phyloP scores from a whole-genome alignment of 2,797 vertebrate genomes.

The Lutjanus argentimaculatus region DNA sequence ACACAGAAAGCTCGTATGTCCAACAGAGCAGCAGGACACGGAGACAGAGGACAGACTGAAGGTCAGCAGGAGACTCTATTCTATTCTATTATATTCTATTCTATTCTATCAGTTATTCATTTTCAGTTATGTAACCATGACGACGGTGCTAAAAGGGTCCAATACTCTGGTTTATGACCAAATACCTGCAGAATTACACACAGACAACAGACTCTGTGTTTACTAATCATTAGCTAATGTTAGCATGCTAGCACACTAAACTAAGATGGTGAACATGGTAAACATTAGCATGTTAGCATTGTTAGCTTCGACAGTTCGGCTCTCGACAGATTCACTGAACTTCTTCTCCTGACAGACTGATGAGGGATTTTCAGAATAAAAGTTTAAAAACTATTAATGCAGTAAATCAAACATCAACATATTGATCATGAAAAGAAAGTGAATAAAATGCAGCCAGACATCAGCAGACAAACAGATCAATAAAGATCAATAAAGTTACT shows the following conservation, averaged over 20 bases:
- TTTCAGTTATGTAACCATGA: too few relatives aligned
- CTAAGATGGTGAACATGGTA: background rate
- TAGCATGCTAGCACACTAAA: background rate
- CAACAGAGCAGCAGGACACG: background rate
- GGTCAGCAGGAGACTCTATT: background rate
- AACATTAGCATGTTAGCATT: background rate
- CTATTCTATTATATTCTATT: background rate
- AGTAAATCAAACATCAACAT: background rate
- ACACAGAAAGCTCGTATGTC: background rate
- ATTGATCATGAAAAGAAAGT: background rate
- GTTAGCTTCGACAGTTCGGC: background rate
- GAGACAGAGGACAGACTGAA: background rate
- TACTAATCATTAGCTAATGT: background rate
- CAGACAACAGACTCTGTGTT: too few relatives aligned
- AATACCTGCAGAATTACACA: background rate
- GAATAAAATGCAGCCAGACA: background rate
- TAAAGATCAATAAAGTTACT: background rate
- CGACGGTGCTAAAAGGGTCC: background rate
- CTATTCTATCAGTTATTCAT: too few relatives aligned
- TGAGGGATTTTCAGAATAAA: background rate
- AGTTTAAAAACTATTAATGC: background rate
- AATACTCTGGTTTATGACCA: background rate
- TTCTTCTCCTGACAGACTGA: background rate
- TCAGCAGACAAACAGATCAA: background rate
- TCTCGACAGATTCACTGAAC: background rate